Base-by-base conservation (phyloP, 2,113 vertebrate species). In the Scomber japonicus region DNA sequence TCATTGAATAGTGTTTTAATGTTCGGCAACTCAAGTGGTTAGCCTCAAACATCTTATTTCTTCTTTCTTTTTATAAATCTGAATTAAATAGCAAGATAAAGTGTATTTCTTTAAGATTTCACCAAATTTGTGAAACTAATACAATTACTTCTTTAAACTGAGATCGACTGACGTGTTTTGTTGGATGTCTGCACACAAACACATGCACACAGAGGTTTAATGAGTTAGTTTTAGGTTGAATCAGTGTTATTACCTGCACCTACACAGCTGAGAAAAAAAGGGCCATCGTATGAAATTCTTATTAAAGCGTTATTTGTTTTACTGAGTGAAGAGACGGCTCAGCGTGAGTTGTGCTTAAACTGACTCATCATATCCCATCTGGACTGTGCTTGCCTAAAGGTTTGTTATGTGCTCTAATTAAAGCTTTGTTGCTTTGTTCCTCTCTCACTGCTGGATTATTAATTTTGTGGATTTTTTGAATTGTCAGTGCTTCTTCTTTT, bases 321-420 rank as follows among this genome's bases (percentile, higher is more conserved):
- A 19, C 16, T 19, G 17, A 31, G 63, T 9, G 3, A 49, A 19
- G 67, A 75, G 14, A 11, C 68, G 68, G 53, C 12, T 27, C 24
- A 31, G 35, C 0, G 30, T 53, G 17, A 60, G 46, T 63, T 70
- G 46, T 63, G 46, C 19, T 30, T 35, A 5, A 50, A 65, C 49
- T 60, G 55, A 78, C 49, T 82, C 75, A 64, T 63, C 54, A 15
- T 46, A 5, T 55, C 66, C 78, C 71, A 48, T 80, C 72, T 82
- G 71, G 78, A 61, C 78, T 60, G 30, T 49, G 46, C 44, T 55
- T 4, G 50, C 40, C n/a, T 59, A 14, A 65, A 50, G 56, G 31
- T 30, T 73, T 78, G 54, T 71, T 46, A 27, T 4, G 3, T 44
- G 40, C 71, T 72, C 14, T 3, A 54, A 69, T 61, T 55, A 63